A percentile compares a stretch with the other conserved stretches of the same genome.
Evolutionary conservation across 1,140 invertebrate genomes (phyloP).

Genomic region (Drosophila ohnishii): DNA sequence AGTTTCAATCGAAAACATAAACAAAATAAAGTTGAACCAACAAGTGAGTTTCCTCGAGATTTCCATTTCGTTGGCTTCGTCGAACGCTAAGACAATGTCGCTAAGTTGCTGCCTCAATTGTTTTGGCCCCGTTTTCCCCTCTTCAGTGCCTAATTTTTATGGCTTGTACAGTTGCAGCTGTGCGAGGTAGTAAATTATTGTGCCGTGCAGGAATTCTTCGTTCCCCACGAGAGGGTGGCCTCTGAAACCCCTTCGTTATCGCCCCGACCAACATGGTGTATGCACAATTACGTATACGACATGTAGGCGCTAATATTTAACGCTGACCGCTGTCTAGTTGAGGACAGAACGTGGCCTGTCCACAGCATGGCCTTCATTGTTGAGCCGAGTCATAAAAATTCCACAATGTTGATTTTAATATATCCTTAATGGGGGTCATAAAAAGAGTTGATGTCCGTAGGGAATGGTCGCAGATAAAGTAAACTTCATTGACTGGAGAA

Average conservation of each 20-base stretch:
- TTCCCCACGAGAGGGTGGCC: background rate
- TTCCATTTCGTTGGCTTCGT: conserved; percentile 18
- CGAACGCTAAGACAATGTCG: conserved; percentile 27
- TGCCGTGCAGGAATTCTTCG: conserved; percentile 49
- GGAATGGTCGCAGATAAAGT: conserved; percentile 15
- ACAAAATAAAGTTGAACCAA: conserved; percentile 33
- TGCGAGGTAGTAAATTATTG: conserved; percentile 57
- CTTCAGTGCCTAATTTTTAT: conserved; percentile 32
- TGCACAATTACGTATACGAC: conserved; percentile 60
- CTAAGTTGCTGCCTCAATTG: conserved; percentile 20
- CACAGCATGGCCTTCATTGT: conserved; percentile 25
- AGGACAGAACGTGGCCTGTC: conserved; percentile 13
- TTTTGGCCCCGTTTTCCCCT: background rate
- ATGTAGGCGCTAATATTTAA: conserved; percentile 39
- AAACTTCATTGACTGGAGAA: conserved; percentile 6
- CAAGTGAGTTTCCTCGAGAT: conserved; percentile 11
- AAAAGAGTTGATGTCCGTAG: conserved; percentile 48
- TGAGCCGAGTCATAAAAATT: conserved; percentile 64
- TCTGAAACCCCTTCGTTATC: conserved; percentile 40
- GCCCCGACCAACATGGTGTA: conserved; percentile 32
- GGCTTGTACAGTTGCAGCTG: conserved; percentile 58
- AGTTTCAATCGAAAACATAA: conserved; percentile 40
- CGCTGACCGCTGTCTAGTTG: conserved; percentile 37
- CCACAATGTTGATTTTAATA: conserved; percentile 71
- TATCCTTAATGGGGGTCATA: conserved; percentile 62